These are phyloP conservation scores for Chaetorhynchus papuensis DNA, from an alignment of 2,113 vertebrate species.

Conservation along the genomic window DNA sequence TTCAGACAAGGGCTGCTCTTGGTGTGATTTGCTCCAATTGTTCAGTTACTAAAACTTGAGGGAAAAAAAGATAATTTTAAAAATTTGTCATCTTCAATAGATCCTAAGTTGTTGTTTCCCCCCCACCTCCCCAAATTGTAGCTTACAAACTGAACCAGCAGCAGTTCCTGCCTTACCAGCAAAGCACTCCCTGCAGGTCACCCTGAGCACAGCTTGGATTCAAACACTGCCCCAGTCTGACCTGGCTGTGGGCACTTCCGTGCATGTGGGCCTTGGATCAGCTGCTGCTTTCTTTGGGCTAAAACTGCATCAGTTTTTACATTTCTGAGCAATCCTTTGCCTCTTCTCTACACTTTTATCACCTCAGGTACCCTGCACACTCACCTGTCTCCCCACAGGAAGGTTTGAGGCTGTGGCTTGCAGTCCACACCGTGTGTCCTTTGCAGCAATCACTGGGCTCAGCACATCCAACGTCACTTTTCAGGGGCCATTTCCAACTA, in stretches of 20 bases:
- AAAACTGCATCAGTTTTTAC: not conserved
- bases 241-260: not conserved
- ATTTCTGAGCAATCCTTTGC: not conserved
- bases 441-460: not conserved
- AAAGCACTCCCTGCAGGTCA: not conserved
- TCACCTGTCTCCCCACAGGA: not conserved
- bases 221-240: not conserved
- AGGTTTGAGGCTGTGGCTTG: not conserved
- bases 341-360: not conserved
- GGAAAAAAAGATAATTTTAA: too few species aligned
- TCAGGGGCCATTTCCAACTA: not conserved
- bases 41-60: not conserved
- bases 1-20: not conserved
- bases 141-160: not conserved
- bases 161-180: not conserved
- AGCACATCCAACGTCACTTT: not conserved
- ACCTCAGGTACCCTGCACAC: not conserved
- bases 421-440: accelerated
- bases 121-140: accelerated
- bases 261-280: not conserved
- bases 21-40: not conserved
- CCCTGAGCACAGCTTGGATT: accelerated
- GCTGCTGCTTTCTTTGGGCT: not conserved
- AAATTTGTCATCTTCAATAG: not conserved
- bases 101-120: not conserved